Conservation (phyloP, 1,140 invertebrate species). For the Drosophila elegans region DNA sequence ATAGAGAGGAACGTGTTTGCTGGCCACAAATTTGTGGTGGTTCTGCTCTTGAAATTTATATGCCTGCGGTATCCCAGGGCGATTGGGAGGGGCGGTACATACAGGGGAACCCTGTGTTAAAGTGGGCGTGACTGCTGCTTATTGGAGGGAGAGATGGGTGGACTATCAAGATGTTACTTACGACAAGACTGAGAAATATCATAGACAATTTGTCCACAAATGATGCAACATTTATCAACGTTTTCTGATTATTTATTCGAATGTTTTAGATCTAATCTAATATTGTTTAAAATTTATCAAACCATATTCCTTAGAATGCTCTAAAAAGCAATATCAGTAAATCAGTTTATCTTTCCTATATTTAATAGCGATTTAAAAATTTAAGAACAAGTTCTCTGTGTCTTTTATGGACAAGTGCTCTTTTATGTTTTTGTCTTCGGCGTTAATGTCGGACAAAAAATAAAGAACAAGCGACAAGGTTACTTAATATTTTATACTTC, state of each 20-base stretch:
- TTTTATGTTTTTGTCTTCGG: no score
- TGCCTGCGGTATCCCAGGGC: slow-evolving; percentile 43
- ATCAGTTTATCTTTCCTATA: no score
- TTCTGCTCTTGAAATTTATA: slow-evolving; percentile 69
- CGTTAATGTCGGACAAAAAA: no score
- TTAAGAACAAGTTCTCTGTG: no score
- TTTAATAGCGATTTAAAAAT: no score
- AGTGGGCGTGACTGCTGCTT: slow-evolving; percentile 39
- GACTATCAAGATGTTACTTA: slow-evolving; percentile 30
- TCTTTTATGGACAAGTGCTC: no score
- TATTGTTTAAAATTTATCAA: background rate
- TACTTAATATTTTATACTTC: background rate
- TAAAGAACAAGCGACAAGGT: no score
- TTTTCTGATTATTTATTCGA: slow-evolving; percentile 33
- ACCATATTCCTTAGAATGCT: background rate
- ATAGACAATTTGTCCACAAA: slow-evolving; percentile 43
- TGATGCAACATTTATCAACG: slow-evolving; percentile 25
- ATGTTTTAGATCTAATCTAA: slow-evolving; percentile 6
- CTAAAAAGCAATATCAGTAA: background rate
- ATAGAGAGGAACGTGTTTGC: slow-evolving; percentile 78
- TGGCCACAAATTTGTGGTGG: slow-evolving; percentile 77
- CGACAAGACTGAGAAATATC: slow-evolving; percentile 27
- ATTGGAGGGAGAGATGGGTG: slow-evolving; percentile 17
- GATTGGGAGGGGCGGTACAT: background rate
- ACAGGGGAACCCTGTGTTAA: slow-evolving; percentile 28